These are phyloP conservation scores for Cetonia aurata DNA, from an alignment of 2,888 invertebrate genomes.

Conservation along the genomic window DNA sequence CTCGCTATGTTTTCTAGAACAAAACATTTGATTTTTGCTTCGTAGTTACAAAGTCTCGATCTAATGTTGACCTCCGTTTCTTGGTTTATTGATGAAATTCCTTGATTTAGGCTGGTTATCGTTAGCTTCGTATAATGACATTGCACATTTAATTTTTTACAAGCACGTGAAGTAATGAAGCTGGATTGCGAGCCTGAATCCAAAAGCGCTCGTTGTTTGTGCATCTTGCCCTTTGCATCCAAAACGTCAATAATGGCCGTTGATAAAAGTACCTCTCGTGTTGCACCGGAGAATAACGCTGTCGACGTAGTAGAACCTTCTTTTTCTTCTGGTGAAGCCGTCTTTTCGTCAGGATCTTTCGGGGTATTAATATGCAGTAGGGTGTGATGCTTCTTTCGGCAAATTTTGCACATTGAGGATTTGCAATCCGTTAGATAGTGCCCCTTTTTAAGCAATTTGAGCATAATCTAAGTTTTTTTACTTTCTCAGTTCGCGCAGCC, in stretches of 20 bases:
- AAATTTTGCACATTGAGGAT: constrained; percentile 6
- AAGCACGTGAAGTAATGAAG: neutral
- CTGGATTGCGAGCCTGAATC: too few species aligned
- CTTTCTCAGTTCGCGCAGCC: constrained; percentile 9
- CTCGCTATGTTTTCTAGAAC: too few species aligned
- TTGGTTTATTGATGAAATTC: too few species aligned
- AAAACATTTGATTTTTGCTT: too few species aligned
- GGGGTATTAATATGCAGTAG: neutral
- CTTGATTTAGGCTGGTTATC: too few species aligned
- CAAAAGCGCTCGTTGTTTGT: neutral
- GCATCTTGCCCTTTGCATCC: neutral
- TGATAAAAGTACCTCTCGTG: too few species aligned
- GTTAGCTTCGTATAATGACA: too few species aligned
- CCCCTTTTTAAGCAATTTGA: constrained; percentile 24
- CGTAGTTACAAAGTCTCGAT: too few species aligned
- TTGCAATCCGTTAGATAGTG: constrained; percentile 9
- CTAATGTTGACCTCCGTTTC: too few species aligned
- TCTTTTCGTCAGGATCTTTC: neutral
- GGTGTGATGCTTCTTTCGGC: constrained; percentile 10
- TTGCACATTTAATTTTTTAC: neutral
- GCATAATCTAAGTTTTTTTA: constrained; percentile 6
- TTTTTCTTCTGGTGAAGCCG: neutral
- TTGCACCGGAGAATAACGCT: too few species aligned
- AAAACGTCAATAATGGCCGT: constrained; percentile 13
- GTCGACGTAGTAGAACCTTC: neutral